Conservation (phyloP, 2,888 invertebrate species). For the Falcaria lacertinaria region DNA sequence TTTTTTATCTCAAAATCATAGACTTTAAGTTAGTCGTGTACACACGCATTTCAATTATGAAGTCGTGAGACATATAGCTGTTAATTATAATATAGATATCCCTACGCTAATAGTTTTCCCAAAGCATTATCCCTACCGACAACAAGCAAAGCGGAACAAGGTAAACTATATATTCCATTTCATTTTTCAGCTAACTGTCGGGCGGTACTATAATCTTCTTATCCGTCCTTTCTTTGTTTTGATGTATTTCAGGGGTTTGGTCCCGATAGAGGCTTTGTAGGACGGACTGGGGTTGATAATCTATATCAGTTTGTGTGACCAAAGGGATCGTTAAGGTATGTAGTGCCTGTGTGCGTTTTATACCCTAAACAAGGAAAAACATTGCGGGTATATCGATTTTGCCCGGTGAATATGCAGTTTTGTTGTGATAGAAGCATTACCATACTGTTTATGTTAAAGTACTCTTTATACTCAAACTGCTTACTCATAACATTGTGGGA, state of each 20-base stretch:
- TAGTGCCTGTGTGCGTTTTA: constrained; percentile 19
- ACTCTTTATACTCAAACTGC: too few species aligned
- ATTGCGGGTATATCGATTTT: constrained; percentile 26
- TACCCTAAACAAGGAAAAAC: constrained; percentile 21
- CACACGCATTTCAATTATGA: too few species aligned
- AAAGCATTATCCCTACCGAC: neutral
- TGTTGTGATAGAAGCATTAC: neutral
- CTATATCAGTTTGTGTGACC: constrained; percentile 60
- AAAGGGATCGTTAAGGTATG: constrained; percentile 44
- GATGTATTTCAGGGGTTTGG: constrained; percentile 49
- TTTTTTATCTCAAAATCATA: too few species aligned
- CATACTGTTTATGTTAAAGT: neutral
- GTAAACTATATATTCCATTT: constrained; percentile 36
- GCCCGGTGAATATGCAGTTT: constrained; percentile 29
- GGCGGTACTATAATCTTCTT: constrained; percentile 59
- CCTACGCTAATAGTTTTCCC: neutral
- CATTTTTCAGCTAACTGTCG: constrained; percentile 40
- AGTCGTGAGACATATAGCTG: too few species aligned
- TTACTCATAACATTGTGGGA: too few species aligned
- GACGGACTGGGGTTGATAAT: constrained; percentile 60
- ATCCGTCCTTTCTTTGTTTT: constrained; percentile 60
- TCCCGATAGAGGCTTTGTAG: constrained; percentile 51
- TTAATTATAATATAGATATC: too few species aligned
- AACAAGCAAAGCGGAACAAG: constrained; percentile 8
- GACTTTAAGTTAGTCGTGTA: too few species aligned